Evolutionary conservation across 1,140 invertebrate species (phyloP).

Genomic region (Drosophila auraria): DNA sequence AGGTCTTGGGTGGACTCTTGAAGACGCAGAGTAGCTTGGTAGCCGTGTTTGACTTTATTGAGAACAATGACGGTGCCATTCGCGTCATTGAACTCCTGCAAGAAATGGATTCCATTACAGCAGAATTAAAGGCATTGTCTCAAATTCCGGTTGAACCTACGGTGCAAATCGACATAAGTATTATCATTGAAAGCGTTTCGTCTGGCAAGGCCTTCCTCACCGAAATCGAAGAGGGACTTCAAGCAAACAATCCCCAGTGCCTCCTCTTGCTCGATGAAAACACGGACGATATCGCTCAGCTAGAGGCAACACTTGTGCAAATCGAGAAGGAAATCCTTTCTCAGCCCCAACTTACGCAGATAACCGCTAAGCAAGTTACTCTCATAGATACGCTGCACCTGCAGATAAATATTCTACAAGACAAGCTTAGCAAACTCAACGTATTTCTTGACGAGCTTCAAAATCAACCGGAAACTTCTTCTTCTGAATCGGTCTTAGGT

Average conservation of each 20-base stretch:
- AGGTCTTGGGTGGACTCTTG: conserved; percentile 39
- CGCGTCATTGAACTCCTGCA: conserved; percentile 76
- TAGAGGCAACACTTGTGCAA: conserved; percentile 59
- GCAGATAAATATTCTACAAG: conserved; percentile 56
- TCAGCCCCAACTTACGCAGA: conserved; percentile 53
- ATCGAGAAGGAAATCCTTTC: conserved; percentile 72
- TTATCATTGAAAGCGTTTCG: conserved; percentile 64
- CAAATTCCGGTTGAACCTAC: conserved; percentile 12
- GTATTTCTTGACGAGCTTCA: conserved; percentile 15
- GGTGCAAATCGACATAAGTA: conserved; percentile 49
- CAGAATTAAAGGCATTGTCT: conserved; percentile 54
- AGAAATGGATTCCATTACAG: conserved; percentile 73
- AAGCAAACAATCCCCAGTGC: conserved; percentile 53
- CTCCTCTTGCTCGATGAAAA: conserved; percentile 59
- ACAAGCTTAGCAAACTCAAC: conserved; percentile 51
- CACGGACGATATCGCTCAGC: conserved; percentile 49
- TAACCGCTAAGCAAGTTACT: conserved; percentile 47
- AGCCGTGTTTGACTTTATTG: conserved; percentile 77
- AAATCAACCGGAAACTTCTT: conserved; percentile 17
- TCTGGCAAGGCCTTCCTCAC: conserved; percentile 68
- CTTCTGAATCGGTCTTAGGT: conserved; percentile 32
- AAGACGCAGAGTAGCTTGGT: conserved; percentile 68
- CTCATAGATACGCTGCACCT: conserved; percentile 61
- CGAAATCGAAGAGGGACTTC: conserved; percentile 64
- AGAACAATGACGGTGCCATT: conserved; percentile 66